Percentiles rank a stretch among this genome's conserved stretches.
Evolutionary conservation across 92 coral and sea anemone species (phyloP).

Genomic region (Parazoanthus swiftii): DNA sequence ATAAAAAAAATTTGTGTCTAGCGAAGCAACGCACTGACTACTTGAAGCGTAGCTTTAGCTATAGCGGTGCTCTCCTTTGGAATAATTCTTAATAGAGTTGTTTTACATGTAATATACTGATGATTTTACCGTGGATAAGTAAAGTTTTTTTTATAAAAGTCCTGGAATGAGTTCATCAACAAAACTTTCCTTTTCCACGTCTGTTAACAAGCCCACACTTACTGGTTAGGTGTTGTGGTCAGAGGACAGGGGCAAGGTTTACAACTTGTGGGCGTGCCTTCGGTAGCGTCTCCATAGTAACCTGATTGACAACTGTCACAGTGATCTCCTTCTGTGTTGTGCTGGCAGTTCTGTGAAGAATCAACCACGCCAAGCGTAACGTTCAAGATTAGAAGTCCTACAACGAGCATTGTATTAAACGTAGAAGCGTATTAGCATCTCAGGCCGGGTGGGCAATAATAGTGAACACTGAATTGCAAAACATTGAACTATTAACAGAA

Average conservation of each 20-base stretch:
- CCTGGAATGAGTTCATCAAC: too few relatives aligned
- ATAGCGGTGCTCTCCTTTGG: too few relatives aligned
- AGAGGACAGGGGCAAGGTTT: constrained; percentile 90
- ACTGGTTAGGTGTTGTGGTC: constrained; percentile 77
- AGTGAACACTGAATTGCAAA: background rate
- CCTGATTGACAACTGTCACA: constrained; percentile 83
- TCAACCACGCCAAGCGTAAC: background rate
- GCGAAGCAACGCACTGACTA: too few relatives aligned
- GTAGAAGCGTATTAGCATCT: background rate
- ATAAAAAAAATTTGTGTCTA: too few relatives aligned
- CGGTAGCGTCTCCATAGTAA: constrained; percentile 93
- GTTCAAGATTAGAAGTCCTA: background rate
- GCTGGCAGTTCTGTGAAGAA: constrained; percentile 72
- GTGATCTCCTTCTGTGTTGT: constrained; percentile 78
- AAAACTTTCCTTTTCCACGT: background rate
- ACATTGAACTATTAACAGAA: background rate
- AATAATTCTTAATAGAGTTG: too few relatives aligned
- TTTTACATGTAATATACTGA: too few relatives aligned
- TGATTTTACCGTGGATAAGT: too few relatives aligned
- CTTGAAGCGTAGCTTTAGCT: too few relatives aligned
- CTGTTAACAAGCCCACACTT: background rate
- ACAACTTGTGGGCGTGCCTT: constrained; percentile 77
- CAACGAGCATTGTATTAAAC: background rate
- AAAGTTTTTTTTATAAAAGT: too few relatives aligned
- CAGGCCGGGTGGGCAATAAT: background rate